Evolutionary conservation across 2,797 vertebrate species (phyloP), one percentile per base, ranked within the genome.

Genomic region (Myotis planiceps): DNA sequence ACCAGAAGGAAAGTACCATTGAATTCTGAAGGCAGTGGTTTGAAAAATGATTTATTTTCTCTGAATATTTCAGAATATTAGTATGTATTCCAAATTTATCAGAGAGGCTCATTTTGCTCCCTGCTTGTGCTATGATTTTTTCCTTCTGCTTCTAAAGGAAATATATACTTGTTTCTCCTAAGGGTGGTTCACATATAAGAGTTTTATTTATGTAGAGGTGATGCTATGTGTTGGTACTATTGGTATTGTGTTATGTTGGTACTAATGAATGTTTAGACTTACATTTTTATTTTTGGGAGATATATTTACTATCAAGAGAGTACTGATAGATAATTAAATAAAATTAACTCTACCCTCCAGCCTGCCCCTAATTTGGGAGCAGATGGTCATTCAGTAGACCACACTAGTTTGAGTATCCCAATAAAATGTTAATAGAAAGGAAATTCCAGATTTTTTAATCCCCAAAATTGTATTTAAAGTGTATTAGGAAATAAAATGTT

Each of bases 181-280:
- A 94, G 86, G 6, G 75, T 29, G 18, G 25, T 1, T 87, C 75
- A 49, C 76, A 47, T 51, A 37, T 29, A 76, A 0, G 2, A 32
- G 0, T 4, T 97, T 34, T 68, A 29, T 69, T 80, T 32, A 1
- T 6, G 13, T 55, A 80, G 55, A 72, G 65, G 47, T 23, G 34
- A 74, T 4, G 12, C n/a, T 74, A 0, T 81, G 65, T 94, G 75
- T 97, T 96, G 96, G 65, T 92, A 83, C 87, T 96, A 4, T 93
- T 91, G 76, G 21, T 92, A 63, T 63, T 86, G 76, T 68, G 68
- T 97, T 96, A 42, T 53, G 27, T 69, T 72, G 74, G 27, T 93
- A 49, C n/a, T 94, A 96, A 97, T 97, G 71, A 92, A 96, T 75
- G 0, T 75, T 96, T 75, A 94, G 85, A 12, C 25, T 58, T 80